Conservation (phyloP, 2,888 invertebrate genomes). For the Aethes cnicana region DNA sequence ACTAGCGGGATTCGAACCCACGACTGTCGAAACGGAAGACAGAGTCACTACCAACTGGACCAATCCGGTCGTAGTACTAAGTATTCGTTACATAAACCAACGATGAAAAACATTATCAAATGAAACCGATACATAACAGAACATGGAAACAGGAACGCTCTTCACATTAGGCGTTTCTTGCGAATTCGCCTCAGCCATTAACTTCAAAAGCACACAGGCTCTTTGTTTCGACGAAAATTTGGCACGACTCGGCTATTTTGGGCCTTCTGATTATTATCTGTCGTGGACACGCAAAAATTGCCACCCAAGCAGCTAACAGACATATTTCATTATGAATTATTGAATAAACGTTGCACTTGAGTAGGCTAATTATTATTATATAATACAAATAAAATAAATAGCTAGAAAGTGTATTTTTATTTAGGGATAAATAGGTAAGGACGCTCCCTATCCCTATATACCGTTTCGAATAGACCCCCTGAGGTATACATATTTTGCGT, state of each 20-base stretch:
- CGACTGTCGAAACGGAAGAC: too few species aligned
- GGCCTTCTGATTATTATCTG: constrained; percentile 55
- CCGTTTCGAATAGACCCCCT: too few species aligned
- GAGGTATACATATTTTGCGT: too few species aligned
- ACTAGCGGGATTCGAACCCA: too few species aligned
- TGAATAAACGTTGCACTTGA: constrained; percentile 3
- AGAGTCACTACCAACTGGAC: too few species aligned
- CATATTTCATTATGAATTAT: constrained; percentile 6
- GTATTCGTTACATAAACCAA: neutral
- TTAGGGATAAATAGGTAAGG: too few species aligned
- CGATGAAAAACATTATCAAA: neutral
- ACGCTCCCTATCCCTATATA: too few species aligned
- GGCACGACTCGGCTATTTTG: constrained; percentile 65
- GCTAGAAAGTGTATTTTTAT: too few species aligned
- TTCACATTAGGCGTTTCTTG: constrained; percentile 44
- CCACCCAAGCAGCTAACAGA: constrained; percentile 13
- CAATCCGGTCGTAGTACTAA: too few species aligned
- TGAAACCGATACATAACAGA: neutral
- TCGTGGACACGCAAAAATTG: constrained; percentile 9
- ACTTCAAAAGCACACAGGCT: constrained; percentile 52
- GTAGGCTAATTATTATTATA: constrained; percentile 8
- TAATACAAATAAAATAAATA: too few species aligned
- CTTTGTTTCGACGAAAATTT: constrained; percentile 66
- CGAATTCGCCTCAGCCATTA: constrained; percentile 61
- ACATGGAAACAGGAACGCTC: constrained; percentile 5